A percentile compares a stretch with the other conserved stretches of the same genome.
Conservation (phyloP, 2,888 invertebrate genomes). For the Mythimna albipuncta region DNA sequence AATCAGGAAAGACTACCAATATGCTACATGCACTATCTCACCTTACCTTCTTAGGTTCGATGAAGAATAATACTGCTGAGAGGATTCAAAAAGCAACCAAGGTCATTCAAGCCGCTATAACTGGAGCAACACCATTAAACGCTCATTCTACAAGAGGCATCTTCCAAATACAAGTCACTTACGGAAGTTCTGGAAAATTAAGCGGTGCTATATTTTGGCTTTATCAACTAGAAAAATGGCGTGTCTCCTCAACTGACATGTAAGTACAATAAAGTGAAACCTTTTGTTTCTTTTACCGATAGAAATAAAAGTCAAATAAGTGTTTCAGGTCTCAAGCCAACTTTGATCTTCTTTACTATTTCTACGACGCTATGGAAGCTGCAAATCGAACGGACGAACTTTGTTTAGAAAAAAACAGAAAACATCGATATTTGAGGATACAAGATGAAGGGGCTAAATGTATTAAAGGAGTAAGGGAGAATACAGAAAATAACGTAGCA, state of each 20-base stretch:
- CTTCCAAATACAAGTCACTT: constrained; percentile 95
- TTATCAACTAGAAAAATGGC: constrained; percentile 96
- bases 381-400: constrained; percentile 92
- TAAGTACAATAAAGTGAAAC: constrained; percentile 76
- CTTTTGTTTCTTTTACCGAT: constrained; percentile 36
- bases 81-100: constrained; percentile 93
- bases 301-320: constrained; percentile 56
- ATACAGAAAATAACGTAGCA: constrained; percentile 91
- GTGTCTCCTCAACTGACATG: constrained; percentile 95
- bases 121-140: constrained; percentile 96
- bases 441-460: constrained; percentile 90
- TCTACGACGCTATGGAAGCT: constrained; percentile 95
- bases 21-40: constrained; percentile 95
- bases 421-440: constrained; percentile 94
- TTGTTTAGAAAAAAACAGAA: constrained; percentile 92
- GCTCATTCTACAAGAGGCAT: constrained; percentile 96
- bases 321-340: constrained; percentile 95
- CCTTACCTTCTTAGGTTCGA: constrained; percentile 95
- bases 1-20: constrained; percentile 97
- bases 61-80: constrained; percentile 91
- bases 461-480: constrained; percentile 92
- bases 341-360: constrained; percentile 97
- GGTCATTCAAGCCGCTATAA: constrained; percentile 94
- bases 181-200: constrained; percentile 95
- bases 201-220: constrained; percentile 97